Base-by-base conservation (phyloP, 2,888 invertebrate species). In the Archips xylosteana region DNA sequence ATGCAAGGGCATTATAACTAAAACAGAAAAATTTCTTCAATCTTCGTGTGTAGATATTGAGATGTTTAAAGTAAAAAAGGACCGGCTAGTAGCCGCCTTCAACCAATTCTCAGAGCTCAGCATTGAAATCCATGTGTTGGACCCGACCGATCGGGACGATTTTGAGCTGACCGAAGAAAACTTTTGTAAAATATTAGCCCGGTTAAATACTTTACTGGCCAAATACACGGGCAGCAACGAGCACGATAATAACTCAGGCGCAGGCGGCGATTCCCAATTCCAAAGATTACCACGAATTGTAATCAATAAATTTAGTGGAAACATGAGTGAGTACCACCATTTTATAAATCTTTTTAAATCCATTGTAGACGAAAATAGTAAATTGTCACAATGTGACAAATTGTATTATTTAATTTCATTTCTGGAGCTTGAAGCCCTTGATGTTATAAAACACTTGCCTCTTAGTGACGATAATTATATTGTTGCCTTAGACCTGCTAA, bases 371-470 rank as follows among this genome's bases (percentile, higher is more conserved):
- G 1, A 39, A 10, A 61, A 61, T 42, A 5, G 2, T 9, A 39
- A 42, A 15, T 6, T 61, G 15, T 15, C 36, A 15, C n/a, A 10
- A 15, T 61, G 61, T 42, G 61, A 61, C n/a, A 61, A 61, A 39
- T 15, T 61, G 9, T 61, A 61, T 13, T 61, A 61, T 8, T 61
- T 61, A 15, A 61, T 8, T 8, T 61, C 61, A 8, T 42, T 60
- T 42, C 15, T 61, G 9, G 61, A 39, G 10, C 39, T 39, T 2
- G 61, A 61, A 15, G 61, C 61, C 15, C 42, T 42, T n/a, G 42
- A 61, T 61, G 9, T 61, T 9, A 61, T 42, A 34, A 61, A 61
- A 34, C 61, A 61, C 8, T 61, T 61, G 61, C 61, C 61, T 61
- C 42, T 42, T 8, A 13, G 12, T n/a, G 61, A 8, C 4, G 42